Conservation (phyloP, 92 coral and sea anemone species). For the Scolanthus callimorphus region DNA sequence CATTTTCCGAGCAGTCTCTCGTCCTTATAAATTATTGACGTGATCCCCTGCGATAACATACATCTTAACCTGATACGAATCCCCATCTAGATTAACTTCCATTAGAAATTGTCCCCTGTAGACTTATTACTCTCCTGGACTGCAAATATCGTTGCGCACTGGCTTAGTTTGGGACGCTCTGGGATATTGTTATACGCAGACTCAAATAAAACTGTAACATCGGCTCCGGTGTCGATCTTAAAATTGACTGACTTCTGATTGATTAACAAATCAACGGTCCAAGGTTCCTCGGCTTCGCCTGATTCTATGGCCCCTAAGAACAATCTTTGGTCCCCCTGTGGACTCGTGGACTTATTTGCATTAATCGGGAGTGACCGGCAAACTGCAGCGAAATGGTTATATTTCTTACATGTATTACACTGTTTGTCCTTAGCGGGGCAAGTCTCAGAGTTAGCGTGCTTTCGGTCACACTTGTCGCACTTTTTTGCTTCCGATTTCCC, state of each 20-base stretch:
- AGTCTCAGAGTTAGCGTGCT: background rate
- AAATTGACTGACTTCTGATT: background rate
- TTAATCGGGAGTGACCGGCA: background rate
- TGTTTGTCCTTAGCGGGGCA: background rate
- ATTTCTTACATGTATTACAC: background rate
- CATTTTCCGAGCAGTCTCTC: constrained; percentile 4
- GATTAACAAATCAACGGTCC: constrained; percentile 4
- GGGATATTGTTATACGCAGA: background rate
- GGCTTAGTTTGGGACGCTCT: constrained; percentile 1
- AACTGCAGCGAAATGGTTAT: background rate
- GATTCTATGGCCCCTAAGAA: background rate
- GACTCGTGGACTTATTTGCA: background rate
- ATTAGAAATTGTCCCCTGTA: background rate
- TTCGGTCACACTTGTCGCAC: background rate
- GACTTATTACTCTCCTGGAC: background rate
- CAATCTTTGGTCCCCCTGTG: background rate
- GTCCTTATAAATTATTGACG: constrained; percentile 9
- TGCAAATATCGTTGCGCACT: background rate
- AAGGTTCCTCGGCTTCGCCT: background rate
- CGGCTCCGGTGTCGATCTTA: constrained; percentile 1
- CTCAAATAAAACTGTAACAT: background rate
- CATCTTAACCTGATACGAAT: constrained; percentile 5
- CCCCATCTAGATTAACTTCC: background rate
- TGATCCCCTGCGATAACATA: constrained; percentile 12
- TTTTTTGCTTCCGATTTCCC: background rate